Percentiles rank a stretch among this genome's conserved stretches.
These are phyloP conservation scores for Musca domestica DNA, from an alignment of 1,140 invertebrate species.

Conservation along the genomic window DNA sequence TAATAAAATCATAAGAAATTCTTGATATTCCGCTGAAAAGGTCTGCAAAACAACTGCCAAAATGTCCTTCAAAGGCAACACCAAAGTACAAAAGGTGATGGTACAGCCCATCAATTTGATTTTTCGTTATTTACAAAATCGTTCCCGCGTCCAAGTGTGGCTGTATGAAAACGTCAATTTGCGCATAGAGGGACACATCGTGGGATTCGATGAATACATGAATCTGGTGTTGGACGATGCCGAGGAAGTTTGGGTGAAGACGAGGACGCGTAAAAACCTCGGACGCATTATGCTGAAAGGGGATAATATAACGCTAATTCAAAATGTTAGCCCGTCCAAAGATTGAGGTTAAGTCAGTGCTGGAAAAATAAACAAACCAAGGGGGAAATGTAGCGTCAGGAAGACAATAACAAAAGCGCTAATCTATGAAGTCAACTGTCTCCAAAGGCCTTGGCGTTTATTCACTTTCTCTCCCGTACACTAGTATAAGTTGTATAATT, in stretches of 20 bases:
- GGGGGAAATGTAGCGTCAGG: neutral
- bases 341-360: slow-evolving; percentile 35
- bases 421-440: no score
- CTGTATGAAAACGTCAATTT: slow-evolving; percentile 93
- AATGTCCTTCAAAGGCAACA: slow-evolving; percentile 89
- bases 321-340: slow-evolving; percentile 68
- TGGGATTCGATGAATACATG: slow-evolving; percentile 99
- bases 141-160: slow-evolving; percentile 97
- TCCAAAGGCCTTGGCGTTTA: no score
- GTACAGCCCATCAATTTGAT: slow-evolving; percentile 97
- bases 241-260: slow-evolving; percentile 92
- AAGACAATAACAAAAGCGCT: no score
- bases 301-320: slow-evolving; percentile 97
- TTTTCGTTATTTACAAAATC: slow-evolving; percentile 88
- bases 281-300: slow-evolving; percentile 88
- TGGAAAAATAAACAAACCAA: neutral
- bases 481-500: slow-evolving; percentile 18
- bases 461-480: neutral
- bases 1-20: neutral
- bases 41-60: slow-evolving; percentile 37
- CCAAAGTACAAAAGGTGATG: slow-evolving; percentile 98
- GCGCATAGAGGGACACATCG: slow-evolving; percentile 96
- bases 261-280: slow-evolving; percentile 77
- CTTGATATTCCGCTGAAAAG: neutral
- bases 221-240: slow-evolving; percentile 97